Evolutionary conservation across 2,797 vertebrate genomes (phyloP), one percentile per base, ranked within the genome.

Genomic region (Sciurus vulgaris): DNA sequence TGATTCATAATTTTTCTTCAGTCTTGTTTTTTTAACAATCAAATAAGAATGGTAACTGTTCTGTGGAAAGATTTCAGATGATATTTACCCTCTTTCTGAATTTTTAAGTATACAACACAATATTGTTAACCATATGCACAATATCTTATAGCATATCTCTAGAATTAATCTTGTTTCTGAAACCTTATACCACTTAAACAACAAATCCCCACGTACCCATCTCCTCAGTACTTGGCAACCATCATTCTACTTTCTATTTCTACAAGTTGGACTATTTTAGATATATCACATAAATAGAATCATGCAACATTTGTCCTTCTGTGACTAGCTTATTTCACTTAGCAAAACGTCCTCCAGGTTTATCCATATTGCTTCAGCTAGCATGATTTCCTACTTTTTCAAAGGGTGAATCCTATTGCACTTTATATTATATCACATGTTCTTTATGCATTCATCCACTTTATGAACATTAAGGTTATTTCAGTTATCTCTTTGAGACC

Each of bases 181-280:
- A 76, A n/a, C 7, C 56, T 82, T 79, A 54, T 17, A 22, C 4
- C 28, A 4, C 11, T 2, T 70, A 30, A 70, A 86, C 24, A 54
- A 0, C 3, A 72, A 1, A 7, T 38, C 5, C 18, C 9, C 20
- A 10, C 54, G 47, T 72, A 20, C 5, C 4, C 10, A 4, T 26
- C 18, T 7, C 38, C n/a, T 30, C 0, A 30, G n/a, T 3, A 38
- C 35, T 15, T 63, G 49, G 8, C 41, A 63, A 38, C 28, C 7
- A 77, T 30, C 28, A 41, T 84, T 63, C 18, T 47, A 30, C 10
- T 17, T 8, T 72, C 33, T 30, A 26, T 65, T 54, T 84, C 47
- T 84, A 8, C 67, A 56, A 84, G 1, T 78, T 41, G 87, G 24
- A 56, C n/a, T 84, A 41, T 88, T 88, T 83, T 67, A 88, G n/a